Evolutionary conservation across 2,113 vertebrate genomes (phyloP).

Genomic region (Cebidichthys violaceus): DNA sequence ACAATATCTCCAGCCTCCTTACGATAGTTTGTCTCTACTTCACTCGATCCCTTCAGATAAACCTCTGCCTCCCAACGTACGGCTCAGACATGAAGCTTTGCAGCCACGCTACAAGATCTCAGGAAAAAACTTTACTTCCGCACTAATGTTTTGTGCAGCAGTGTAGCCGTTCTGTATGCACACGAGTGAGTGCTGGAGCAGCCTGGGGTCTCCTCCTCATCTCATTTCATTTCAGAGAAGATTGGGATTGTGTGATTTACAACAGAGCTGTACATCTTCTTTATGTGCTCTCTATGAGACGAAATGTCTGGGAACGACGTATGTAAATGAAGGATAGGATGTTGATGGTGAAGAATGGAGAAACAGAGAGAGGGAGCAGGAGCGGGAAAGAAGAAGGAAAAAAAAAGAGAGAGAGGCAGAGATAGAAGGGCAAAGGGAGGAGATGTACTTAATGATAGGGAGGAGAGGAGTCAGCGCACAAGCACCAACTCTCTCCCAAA

Average conservation of each 20-base stretch:
- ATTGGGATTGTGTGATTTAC: constrained; percentile 59
- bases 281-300: constrained; percentile 62
- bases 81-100: not conserved
- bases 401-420: not conserved
- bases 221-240: constrained; percentile 46
- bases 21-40: not conserved
- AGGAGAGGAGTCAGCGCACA: constrained; percentile 39
- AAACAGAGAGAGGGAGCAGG: not conserved
- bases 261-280: constrained; percentile 51
- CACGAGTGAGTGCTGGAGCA: not conserved
- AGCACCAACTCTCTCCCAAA: constrained; percentile 35
- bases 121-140: not conserved
- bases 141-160: not conserved
- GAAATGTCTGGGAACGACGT: constrained; percentile 46
- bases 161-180: not conserved
- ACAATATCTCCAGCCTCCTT: not conserved
- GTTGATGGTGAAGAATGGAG: constrained; percentile 53
- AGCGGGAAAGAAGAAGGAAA: not conserved
- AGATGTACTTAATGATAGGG: constrained; percentile 18
- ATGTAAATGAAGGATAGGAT: constrained; percentile 67
- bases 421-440: constrained; percentile 14
- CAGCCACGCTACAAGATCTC: not conserved
- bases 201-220: constrained; percentile 16
- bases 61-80: not conserved
- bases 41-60: not conserved